These are phyloP conservation scores for Sitta europaea DNA, from an alignment of 2,113 vertebrate species.

Conservation along the genomic window DNA sequence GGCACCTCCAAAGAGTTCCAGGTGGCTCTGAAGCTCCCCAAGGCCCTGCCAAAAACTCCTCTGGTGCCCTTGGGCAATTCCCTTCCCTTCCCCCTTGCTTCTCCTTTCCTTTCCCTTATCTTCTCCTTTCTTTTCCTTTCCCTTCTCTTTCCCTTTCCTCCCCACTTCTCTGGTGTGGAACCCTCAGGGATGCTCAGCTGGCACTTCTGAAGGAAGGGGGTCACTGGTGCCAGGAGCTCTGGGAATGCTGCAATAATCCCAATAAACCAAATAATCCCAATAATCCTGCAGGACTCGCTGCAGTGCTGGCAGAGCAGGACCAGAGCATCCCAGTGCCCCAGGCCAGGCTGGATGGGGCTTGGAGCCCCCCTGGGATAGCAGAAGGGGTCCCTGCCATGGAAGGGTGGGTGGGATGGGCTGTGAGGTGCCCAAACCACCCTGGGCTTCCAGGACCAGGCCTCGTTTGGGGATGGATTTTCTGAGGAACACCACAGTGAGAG, in stretches of 20 bases:
- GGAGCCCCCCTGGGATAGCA: neutral
- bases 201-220: rapidly evolving
- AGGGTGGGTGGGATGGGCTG: neutral
- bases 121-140: too few relatives aligned
- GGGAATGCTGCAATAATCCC: neutral
- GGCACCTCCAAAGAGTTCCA: neutral
- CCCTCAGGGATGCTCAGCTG: rapidly evolving
- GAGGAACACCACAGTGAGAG: neutral
- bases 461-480: rapidly evolving
- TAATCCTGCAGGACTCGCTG: neutral
- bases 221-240: neutral
- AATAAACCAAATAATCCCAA: too few relatives aligned
- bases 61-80: neutral
- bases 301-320: neutral
- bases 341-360: neutral
- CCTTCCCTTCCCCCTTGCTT: neutral
- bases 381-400: neutral
- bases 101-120: too few relatives aligned
- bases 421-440: neutral
- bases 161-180: rapidly evolving
- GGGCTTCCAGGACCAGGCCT: neutral
- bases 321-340: neutral
- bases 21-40: rapidly evolving
- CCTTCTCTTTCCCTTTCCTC: too few relatives aligned
- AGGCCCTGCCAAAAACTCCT: neutral